Percentiles rank a stretch among this genome's conserved stretches.
phyloP scores from a whole-genome alignment of 2,113 vertebrate genomes.

The Regulus satrapa region DNA sequence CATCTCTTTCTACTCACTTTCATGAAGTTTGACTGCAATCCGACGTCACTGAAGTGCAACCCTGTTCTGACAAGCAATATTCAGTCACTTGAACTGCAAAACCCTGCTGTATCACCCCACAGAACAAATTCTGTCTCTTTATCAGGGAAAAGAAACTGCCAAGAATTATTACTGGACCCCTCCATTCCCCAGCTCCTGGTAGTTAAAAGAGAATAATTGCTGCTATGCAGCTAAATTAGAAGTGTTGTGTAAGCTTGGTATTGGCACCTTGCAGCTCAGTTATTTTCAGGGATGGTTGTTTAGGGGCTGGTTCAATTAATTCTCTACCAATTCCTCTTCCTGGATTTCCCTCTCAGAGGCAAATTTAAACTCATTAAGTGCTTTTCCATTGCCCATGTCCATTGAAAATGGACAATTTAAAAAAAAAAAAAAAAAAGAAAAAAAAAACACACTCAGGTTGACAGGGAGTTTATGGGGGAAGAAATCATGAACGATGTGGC shows the following conservation, averaged over 20 bases:
- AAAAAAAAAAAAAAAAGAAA: too few species aligned
- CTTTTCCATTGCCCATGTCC: neutral
- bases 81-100: neutral
- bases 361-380: neutral
- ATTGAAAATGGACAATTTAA: neutral
- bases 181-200: neutral
- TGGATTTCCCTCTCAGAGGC: neutral
- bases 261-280: neutral
- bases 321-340: neutral
- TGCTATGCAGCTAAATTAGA: neutral
- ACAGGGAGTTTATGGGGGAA: neutral
- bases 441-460: neutral
- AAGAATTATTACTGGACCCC: neutral
- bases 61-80: neutral
- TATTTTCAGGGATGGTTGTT: neutral
- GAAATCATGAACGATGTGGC: neutral
- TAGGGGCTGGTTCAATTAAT: neutral
- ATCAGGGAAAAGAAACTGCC: neutral
- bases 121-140: neutral
- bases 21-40: neutral
- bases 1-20: neutral
- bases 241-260: neutral
- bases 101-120: too few species aligned
- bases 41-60: neutral
- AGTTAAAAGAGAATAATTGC: neutral